These are phyloP conservation scores for Silurus asotus DNA, from an alignment of 2,113 vertebrate genomes.

Conservation along the genomic window DNA sequence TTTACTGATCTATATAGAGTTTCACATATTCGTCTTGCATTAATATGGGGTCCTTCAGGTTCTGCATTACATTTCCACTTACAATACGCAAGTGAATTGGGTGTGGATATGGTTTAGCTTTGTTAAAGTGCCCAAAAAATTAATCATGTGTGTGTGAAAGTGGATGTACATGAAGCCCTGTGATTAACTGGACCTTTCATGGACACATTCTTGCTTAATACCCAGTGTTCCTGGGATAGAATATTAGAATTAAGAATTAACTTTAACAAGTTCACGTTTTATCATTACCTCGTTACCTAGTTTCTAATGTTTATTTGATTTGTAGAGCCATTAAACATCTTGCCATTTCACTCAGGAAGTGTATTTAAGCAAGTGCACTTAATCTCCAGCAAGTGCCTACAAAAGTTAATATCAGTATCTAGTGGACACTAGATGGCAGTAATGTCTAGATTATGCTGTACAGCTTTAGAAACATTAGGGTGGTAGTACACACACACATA, in stretches of 20 bases:
- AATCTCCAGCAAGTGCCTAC: neutral
- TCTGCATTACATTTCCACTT: neutral
- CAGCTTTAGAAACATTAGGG: neutral
- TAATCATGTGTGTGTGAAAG: neutral
- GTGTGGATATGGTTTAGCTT: neutral
- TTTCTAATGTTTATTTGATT: neutral
- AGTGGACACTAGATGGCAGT: constrained; percentile 62
- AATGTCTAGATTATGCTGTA: constrained; percentile 34
- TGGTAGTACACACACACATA: neutral
- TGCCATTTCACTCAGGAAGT: neutral
- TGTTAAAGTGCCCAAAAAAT: neutral
- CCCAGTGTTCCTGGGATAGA: neutral
- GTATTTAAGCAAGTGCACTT: neutral
- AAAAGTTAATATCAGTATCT: neutral
- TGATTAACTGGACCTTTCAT: neutral
- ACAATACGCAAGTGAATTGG: no score
- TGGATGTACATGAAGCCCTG: neutral
- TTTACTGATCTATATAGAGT: neutral
- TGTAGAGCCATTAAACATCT: neutral
- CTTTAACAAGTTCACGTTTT: neutral
- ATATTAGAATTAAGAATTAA: neutral
- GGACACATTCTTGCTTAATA: neutral
- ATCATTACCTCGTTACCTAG: neutral
- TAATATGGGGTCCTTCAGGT: neutral
- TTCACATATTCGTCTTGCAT: neutral